These are phyloP conservation scores for Cataglyphis cursor DNA, from an alignment of 2,888 invertebrate genomes.

Conservation along the genomic window DNA sequence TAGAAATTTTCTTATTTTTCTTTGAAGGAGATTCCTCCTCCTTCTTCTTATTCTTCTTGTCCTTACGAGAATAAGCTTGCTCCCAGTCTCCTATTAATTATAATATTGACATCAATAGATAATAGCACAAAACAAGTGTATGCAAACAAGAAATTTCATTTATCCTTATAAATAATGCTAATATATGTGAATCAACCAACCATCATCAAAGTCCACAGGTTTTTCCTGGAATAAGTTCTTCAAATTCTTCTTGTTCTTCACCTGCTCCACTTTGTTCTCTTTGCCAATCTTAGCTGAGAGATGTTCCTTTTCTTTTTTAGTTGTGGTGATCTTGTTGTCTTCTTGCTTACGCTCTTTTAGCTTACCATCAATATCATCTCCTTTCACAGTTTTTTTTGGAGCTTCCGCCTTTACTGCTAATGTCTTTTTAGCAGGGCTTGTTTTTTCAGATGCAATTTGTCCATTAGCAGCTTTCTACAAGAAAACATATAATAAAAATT, in stretches of 20 bases:
- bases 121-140: background rate
- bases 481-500: slow-evolving; percentile 55
- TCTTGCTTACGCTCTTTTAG: slow-evolving; percentile 86
- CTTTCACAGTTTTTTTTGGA: slow-evolving; percentile 87
- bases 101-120: background rate
- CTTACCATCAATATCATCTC: slow-evolving; percentile 87
- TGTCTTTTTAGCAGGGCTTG: slow-evolving; percentile 89
- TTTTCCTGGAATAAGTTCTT: slow-evolving; percentile 89
- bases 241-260: slow-evolving; percentile 89
- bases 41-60: slow-evolving; percentile 91
- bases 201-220: slow-evolving; percentile 92
- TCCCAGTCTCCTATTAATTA: slow-evolving; percentile 89
- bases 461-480: slow-evolving; percentile 90
- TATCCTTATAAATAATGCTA: background rate
- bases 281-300: slow-evolving; percentile 80
- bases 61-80: slow-evolving; percentile 90
- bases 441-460: slow-evolving; percentile 88
- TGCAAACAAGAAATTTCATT: slow-evolving; percentile 7
- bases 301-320: slow-evolving; percentile 83
- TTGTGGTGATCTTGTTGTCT: slow-evolving; percentile 87
- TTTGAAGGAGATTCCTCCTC: slow-evolving; percentile 88
- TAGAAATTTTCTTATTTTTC: slow-evolving; percentile 87
- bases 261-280: slow-evolving; percentile 88
- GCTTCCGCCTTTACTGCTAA: slow-evolving; percentile 82
- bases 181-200: slow-evolving; percentile 79